phyloP scores from a whole-genome alignment of 1,140 invertebrate species.

The Amyelois transitella region DNA sequence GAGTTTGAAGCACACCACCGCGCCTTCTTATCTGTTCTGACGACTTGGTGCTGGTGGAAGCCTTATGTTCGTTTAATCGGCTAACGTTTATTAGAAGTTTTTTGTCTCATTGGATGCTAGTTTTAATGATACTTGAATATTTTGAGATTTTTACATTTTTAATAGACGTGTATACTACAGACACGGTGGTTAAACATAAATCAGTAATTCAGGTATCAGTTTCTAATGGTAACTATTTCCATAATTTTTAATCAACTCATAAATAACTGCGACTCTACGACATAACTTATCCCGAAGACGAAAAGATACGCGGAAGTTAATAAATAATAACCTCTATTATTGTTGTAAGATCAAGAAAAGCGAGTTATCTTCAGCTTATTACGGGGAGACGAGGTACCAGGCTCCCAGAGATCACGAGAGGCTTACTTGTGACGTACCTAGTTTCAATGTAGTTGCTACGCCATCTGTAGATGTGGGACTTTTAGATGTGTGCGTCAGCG shows the following conservation, averaged over 20 bases:
- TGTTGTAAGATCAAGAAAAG: slow-evolving; percentile 63
- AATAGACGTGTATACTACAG: not conserved
- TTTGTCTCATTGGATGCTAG: not conserved
- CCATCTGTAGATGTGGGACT: slow-evolving; percentile 27
- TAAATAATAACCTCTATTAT: slow-evolving; percentile 47
- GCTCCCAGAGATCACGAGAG: slow-evolving; percentile 55
- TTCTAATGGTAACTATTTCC: not conserved
- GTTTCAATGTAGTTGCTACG: slow-evolving; percentile 44
- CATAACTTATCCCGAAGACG: slow-evolving; percentile 18
- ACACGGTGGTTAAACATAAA: not conserved
- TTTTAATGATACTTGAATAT: not conserved
- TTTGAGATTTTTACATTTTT: not conserved
- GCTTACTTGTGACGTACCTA: slow-evolving; percentile 55
- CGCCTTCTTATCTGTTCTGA: slow-evolving; percentile 21
- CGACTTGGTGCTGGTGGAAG: slow-evolving; percentile 21
- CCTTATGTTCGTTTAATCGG: slow-evolving; percentile 7
- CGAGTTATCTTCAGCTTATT: slow-evolving; percentile 72
- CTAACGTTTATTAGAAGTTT: not conserved
- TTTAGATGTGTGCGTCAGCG: slow-evolving; percentile 44
- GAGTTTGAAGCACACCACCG: slow-evolving; percentile 19
- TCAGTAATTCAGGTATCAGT: not conserved
- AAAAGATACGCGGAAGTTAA: slow-evolving; percentile 57
- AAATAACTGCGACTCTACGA: not conserved
- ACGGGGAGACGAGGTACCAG: slow-evolving; percentile 64
- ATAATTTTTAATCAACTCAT: slow-evolving; percentile 6